phyloP scores from a whole-genome alignment of 2,797 vertebrate genomes.

The Poeciliopsis presidionis region DNA sequence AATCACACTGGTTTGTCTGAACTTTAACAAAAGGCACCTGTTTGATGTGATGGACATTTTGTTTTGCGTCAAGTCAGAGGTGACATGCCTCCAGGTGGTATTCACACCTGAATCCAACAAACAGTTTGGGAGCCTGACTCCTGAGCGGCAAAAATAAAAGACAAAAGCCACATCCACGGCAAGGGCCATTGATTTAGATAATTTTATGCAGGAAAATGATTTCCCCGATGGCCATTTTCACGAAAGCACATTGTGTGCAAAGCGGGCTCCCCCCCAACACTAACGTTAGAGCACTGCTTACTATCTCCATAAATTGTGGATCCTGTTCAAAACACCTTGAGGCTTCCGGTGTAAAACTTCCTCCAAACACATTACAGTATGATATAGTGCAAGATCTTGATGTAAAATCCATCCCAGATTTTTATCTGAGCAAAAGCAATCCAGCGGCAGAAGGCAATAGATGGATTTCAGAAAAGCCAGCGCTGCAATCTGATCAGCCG shows the following conservation, averaged over 20 bases:
- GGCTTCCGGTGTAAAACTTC: constrained; percentile 24
- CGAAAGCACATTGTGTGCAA: constrained; percentile 64
- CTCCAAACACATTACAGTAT: constrained; percentile 22
- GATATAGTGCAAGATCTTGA: constrained; percentile 30
- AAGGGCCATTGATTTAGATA: constrained; percentile 82
- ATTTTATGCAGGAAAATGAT: constrained; percentile 83
- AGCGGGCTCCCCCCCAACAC: constrained; percentile 63
- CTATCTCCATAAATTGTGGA: constrained; percentile 64
- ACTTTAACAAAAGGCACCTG: constrained; percentile 64
- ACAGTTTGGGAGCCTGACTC: constrained; percentile 53
- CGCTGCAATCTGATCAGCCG: constrained; percentile 9
- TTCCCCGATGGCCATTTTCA: constrained; percentile 79
- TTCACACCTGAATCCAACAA: constrained; percentile 61
- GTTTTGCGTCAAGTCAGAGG: constrained; percentile 44
- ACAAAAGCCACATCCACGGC: constrained; percentile 67
- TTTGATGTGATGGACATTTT: constrained; percentile 55
- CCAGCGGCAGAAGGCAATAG: constrained; percentile 8
- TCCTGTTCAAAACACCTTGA: constrained; percentile 56
- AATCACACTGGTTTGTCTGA: constrained; percentile 51
- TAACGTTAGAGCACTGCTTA: constrained; percentile 73
- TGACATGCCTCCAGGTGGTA: constrained; percentile 67
- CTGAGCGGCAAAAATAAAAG: constrained; percentile 74
- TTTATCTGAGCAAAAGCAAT: constrained; percentile 30
- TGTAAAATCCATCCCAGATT: constrained; percentile 38
- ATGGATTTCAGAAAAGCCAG: constrained; percentile 4